A percentile compares a stretch with the other conserved stretches of the same genome.
phyloP scores from a whole-genome alignment of 2,797 vertebrate species.

The Scleropages formosus region DNA sequence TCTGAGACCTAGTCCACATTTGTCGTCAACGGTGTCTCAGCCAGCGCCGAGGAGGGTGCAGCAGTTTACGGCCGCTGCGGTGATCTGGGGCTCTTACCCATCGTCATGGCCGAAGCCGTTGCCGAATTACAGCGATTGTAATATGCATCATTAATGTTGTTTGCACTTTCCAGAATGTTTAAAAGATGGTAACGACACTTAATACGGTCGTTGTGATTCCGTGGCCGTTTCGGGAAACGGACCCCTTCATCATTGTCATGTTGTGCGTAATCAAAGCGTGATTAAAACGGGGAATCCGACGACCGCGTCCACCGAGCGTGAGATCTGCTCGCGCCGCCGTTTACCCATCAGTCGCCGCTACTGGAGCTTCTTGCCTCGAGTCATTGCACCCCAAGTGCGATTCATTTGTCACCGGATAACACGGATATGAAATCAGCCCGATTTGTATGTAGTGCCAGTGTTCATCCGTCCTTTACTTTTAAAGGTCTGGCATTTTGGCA shows the following conservation, averaged over 20 bases:
- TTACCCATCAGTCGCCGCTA: slow-evolving; percentile 20
- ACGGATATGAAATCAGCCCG: neutral
- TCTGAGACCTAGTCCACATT: neutral
- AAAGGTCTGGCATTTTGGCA: slow-evolving; percentile 6
- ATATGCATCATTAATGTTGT: no score
- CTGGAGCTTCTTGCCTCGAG: neutral
- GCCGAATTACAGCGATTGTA: no score
- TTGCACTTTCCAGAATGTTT: no score
- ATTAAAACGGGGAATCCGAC: neutral
- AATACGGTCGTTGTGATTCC: no score
- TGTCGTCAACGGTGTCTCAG: neutral
- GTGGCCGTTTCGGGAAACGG: no score
- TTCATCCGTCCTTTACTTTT: slow-evolving; percentile 11
- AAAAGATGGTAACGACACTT: no score
- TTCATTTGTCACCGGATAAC: slow-evolving; percentile 10
- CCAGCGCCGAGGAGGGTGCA: neutral
- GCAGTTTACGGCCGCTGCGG: neutral
- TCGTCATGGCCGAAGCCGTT: no score
- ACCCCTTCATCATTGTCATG: no score
- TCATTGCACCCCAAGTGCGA: neutral
- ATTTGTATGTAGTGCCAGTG: slow-evolving; percentile 5
- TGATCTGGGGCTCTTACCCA: neutral
- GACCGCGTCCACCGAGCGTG: neutral
- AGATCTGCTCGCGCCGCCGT: neutral
- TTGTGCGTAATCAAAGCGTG: neutral